Percentiles rank a stretch among this genome's conserved stretches.
Conservation (phyloP, 2,113 vertebrate genomes). For the Uria lomvia region DNA sequence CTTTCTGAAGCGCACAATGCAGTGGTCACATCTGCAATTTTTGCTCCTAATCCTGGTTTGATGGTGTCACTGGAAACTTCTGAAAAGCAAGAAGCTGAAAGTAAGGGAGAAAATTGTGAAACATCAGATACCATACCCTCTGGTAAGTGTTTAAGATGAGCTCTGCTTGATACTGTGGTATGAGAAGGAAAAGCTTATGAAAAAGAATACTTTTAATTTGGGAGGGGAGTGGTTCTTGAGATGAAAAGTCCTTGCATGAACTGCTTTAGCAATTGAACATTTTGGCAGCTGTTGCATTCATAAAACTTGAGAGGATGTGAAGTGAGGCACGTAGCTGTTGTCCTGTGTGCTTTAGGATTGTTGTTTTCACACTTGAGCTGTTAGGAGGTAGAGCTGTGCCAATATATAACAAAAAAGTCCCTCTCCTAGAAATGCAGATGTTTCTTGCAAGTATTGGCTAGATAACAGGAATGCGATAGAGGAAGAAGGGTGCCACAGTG, state of each 20-base stretch:
- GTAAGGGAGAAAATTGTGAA: slow-evolving; percentile 79
- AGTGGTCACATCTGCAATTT: slow-evolving; percentile 96
- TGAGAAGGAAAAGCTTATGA: neutral
- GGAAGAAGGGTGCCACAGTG: neutral
- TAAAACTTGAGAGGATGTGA: neutral
- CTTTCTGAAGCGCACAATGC: slow-evolving; percentile 90
- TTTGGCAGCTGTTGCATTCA: neutral
- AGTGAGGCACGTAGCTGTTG: neutral
- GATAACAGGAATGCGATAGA: neutral
- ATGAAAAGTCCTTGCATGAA: neutral
- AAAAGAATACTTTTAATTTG: neutral
- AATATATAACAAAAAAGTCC: neutral
- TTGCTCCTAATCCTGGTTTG: slow-evolving; percentile 92
- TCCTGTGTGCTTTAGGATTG: neutral
- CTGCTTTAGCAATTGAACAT: neutral
- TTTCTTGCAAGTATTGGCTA: neutral
- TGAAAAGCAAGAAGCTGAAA: slow-evolving; percentile 86
- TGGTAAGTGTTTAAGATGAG: slow-evolving; percentile 72
- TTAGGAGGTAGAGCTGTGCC: neutral
- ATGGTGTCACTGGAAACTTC: slow-evolving; percentile 85
- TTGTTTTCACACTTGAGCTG: neutral
- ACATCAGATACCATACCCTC: slow-evolving; percentile 85
- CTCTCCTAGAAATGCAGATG: neutral
- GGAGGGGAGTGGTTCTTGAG: neutral
- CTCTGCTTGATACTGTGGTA: neutral